Conservation (phyloP, 2,113 vertebrate species). For the Pygathrix nemaeus region DNA sequence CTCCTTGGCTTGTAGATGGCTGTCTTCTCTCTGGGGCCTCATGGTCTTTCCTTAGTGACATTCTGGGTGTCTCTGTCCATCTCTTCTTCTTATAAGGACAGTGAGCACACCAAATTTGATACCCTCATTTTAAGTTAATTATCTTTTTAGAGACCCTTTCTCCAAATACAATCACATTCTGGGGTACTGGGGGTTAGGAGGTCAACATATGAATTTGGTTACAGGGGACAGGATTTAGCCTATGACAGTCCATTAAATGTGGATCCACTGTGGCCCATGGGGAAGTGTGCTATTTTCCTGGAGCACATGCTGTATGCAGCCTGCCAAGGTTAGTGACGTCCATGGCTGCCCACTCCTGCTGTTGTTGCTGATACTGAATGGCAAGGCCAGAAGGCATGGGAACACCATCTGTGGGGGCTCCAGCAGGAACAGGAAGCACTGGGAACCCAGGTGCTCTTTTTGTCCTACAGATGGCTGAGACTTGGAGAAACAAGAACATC, state of each 20-base stretch:
- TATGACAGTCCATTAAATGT: too few species aligned
- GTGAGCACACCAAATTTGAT: background rate
- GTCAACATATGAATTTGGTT: background rate
- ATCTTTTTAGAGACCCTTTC: background rate
- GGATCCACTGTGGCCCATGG: background rate
- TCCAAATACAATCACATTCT: too few species aligned
- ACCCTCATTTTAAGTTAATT: background rate
- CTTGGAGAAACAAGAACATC: background rate
- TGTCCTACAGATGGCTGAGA: background rate
- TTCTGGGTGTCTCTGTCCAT: too few species aligned
- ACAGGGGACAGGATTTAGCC: background rate
- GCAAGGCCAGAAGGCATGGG: background rate
- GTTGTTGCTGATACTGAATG: background rate
- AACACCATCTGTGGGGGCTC: background rate
- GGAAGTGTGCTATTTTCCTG: background rate
- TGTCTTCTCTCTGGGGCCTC: background rate
- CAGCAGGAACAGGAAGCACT: background rate
- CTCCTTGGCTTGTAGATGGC: background rate
- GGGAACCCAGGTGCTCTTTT: background rate
- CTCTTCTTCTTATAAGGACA: background rate
- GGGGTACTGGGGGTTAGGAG: background rate
- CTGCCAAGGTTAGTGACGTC: background rate
- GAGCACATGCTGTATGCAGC: accelerated
- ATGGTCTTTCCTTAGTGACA: background rate
- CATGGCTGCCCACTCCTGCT: background rate